phyloP scores from a whole-genome alignment of 30 jellyfish, hydroid and myxozoan species.

The Aurelia coerulea region DNA sequence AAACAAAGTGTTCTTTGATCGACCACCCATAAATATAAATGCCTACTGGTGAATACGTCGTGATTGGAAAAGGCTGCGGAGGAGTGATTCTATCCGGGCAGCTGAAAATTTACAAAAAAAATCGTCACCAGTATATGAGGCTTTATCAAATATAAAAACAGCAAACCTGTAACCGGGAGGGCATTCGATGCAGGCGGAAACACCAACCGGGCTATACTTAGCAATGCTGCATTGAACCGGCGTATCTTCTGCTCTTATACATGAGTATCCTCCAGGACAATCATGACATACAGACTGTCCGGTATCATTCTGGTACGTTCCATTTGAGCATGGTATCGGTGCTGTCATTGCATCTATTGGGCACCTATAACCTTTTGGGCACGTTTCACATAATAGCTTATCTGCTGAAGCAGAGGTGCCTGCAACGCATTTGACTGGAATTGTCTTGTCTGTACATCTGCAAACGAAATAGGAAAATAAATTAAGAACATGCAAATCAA shows the following conservation, averaged over 20 bases:
- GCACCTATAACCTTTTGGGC: constrained; percentile 93
- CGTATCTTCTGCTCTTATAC: constrained; percentile 28
- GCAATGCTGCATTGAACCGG: constrained; percentile 56
- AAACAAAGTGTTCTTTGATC: too few relatives aligned
- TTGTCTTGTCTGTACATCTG: constrained; percentile 76
- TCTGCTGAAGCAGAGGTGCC: constrained; percentile 80
- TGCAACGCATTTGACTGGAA: constrained; percentile 67
- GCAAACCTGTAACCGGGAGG: constrained; percentile 72
- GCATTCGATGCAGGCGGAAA: constrained; percentile 44
- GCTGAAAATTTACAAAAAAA: too few relatives aligned
- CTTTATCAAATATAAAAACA: too few relatives aligned
- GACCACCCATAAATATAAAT: too few relatives aligned
- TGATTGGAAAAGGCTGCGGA: too few relatives aligned
- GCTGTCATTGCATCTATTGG: constrained; percentile 63
- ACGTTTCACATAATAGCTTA: constrained; percentile 58
- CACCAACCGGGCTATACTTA: constrained; percentile 57
- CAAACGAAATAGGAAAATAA: neutral
- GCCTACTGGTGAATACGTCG: too few relatives aligned
- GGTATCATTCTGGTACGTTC: constrained; percentile 76
- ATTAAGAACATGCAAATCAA: too few relatives aligned
- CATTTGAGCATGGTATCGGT: constrained; percentile 73
- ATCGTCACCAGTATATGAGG: too few relatives aligned
- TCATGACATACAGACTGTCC: constrained; percentile 61
- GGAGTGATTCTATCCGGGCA: too few relatives aligned
- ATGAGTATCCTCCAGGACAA: constrained; percentile 71